Conservation (phyloP, 1,140 invertebrate genomes). For the Cherax destructor region DNA sequence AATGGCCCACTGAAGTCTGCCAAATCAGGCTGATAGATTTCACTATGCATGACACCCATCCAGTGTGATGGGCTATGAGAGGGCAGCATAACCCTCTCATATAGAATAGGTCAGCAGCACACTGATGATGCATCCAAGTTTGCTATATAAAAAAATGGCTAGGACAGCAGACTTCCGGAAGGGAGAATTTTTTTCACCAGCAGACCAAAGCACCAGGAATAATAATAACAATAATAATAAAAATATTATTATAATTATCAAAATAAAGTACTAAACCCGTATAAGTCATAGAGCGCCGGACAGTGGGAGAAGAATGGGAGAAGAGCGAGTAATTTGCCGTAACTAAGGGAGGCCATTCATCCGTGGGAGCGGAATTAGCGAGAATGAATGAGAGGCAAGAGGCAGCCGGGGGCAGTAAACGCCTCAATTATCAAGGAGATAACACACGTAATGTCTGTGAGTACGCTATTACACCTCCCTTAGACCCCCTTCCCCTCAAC, state of each 20-base stretch:
- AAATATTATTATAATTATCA: neutral
- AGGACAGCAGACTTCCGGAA: neutral
- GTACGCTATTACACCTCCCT: neutral
- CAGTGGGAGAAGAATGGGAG: neutral
- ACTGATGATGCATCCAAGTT: no score
- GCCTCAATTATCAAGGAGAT: conserved; percentile 7
- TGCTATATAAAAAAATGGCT: no score
- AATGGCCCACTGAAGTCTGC: no score
- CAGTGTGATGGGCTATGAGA: no score
- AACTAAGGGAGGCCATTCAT: neutral
- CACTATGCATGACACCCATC: no score
- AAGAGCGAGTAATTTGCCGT: neutral
- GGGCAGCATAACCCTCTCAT: no score
- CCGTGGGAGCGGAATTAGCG: neutral
- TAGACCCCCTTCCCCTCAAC: neutral
- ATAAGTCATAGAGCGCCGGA: neutral
- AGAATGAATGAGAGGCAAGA: neutral
- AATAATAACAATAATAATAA: neutral
- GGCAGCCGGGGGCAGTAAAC: neutral
- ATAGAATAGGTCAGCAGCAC: no score
- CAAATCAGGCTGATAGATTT: no score
- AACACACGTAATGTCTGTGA: neutral
- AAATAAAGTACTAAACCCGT: neutral
- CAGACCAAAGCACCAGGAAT: neutral
- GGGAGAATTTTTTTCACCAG: neutral